phyloP scores from a whole-genome alignment of 2,113 vertebrate genomes.

The Bungarus multicinctus region DNA sequence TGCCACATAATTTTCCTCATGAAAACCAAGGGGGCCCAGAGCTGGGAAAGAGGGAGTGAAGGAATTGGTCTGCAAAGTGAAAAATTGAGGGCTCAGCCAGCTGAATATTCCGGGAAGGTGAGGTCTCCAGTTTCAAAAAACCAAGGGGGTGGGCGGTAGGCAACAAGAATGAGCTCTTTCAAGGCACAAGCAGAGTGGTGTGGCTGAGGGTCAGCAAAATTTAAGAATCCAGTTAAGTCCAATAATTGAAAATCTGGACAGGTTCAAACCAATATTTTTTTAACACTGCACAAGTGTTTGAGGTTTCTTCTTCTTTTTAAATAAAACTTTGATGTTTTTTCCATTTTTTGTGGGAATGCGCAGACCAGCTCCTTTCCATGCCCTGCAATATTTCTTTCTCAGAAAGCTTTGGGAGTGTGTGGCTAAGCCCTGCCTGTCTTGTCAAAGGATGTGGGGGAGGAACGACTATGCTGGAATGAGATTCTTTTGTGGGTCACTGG shows the following conservation, averaged over 20 bases:
- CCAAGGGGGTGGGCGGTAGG: slow-evolving; percentile 21
- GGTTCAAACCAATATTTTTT: slow-evolving; percentile 60
- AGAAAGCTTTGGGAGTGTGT: background rate
- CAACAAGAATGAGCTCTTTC: slow-evolving; percentile 70
- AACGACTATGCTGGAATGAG: slow-evolving; percentile 5
- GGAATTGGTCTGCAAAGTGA: slow-evolving; percentile 61
- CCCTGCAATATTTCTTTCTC: slow-evolving; percentile 23
- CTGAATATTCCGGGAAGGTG: slow-evolving; percentile 68
- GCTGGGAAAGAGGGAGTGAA: background rate
- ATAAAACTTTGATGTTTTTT: slow-evolving; percentile 51
- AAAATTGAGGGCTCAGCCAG: slow-evolving; percentile 55
- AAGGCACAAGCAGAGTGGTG: slow-evolving; percentile 51
- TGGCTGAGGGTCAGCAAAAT: slow-evolving; percentile 60
- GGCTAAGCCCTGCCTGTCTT: background rate
- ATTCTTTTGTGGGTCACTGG: background rate
- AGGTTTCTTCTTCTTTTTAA: slow-evolving; percentile 12
- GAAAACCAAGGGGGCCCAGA: slow-evolving; percentile 39
- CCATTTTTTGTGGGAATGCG: slow-evolving; percentile 47
- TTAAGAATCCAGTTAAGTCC: slow-evolving; percentile 63
- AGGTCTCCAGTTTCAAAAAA: slow-evolving; percentile 65
- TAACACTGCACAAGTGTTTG: slow-evolving; percentile 56
- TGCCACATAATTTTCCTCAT: slow-evolving; percentile 61
- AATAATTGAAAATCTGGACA: slow-evolving; percentile 68
- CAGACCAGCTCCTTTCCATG: slow-evolving; percentile 24
- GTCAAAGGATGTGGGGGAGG: slow-evolving; percentile 16